Conservation (phyloP, 2,797 vertebrate genomes). For the Peromyscus melanophrys region DNA sequence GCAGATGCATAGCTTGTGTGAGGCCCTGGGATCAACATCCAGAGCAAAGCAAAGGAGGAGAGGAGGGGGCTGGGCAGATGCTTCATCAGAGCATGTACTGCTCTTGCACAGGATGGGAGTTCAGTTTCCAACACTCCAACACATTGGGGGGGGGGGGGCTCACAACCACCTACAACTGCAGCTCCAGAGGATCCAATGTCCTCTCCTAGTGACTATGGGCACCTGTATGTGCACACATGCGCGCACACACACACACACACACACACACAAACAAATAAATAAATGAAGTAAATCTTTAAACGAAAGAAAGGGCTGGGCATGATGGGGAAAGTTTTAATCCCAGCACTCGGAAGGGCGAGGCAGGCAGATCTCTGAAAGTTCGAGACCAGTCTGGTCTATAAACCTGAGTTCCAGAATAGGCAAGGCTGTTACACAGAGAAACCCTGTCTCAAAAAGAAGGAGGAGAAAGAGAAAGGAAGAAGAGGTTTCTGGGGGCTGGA, state of each 20-base stretch:
- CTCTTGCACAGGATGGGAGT: too few relatives aligned
- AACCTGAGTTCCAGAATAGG: not conserved
- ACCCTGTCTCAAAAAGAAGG: not conserved
- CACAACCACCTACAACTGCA: too few relatives aligned
- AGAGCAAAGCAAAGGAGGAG: not conserved
- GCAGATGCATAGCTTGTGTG: too few relatives aligned
- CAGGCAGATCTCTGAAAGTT: not conserved
- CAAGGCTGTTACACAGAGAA: not conserved
- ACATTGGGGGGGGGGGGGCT: too few relatives aligned
- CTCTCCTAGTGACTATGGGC: not conserved
- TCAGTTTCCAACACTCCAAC: too few relatives aligned
- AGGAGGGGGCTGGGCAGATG: not conserved
- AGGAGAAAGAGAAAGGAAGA: not conserved
- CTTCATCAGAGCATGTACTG: not conserved
- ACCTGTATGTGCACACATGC: not conserved
- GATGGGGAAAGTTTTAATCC: not conserved
- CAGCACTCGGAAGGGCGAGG: not conserved
- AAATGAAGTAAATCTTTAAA: not conserved
- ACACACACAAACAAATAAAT: not conserved
- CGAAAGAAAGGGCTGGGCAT: not conserved
- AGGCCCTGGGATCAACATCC: not conserved
- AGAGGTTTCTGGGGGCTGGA: too few relatives aligned
- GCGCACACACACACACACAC: too few relatives aligned
- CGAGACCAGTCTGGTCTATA: not conserved
- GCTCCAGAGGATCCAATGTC: too few relatives aligned